Evolutionary conservation across 2,113 vertebrate species (phyloP).

Genomic region (Anarrhichthys ocellatus): DNA sequence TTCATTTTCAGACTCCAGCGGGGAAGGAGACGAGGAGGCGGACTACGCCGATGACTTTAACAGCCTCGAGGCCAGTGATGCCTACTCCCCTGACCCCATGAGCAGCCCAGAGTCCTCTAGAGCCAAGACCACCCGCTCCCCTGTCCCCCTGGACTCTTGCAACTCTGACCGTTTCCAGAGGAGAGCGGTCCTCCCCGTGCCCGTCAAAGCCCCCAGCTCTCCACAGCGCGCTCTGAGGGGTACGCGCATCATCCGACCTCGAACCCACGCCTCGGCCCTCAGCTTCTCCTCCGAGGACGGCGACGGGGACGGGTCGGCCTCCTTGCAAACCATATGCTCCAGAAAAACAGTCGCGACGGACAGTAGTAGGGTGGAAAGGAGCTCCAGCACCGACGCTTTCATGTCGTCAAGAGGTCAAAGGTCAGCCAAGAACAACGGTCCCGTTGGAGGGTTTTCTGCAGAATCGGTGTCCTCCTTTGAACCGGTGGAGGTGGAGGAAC

Average conservation of each 20-base stretch:
- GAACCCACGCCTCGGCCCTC: conserved; percentile 59
- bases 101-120: conserved; percentile 75
- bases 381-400: conserved; percentile 37
- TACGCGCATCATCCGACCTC: conserved; percentile 63
- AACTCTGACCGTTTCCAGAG: conserved; percentile 53
- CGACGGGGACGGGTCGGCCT: conserved; percentile 34
- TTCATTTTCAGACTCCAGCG: conserved; percentile 78
- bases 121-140: conserved; percentile 53
- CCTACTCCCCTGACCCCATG: conserved; percentile 61
- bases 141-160: conserved; percentile 15
- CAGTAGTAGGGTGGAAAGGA: conserved; percentile 23
- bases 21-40: conserved; percentile 73
- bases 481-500: conserved; percentile 68
- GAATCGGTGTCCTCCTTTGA: conserved; percentile 71
- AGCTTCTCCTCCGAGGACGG: conserved; percentile 74
- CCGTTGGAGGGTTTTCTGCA: conserved; percentile 66
- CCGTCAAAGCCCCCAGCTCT: conserved; percentile 82
- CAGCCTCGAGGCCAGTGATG: conserved; percentile 76
- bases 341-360: conserved; percentile 18
- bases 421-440: conserved; percentile 67
- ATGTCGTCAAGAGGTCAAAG: conserved; percentile 40
- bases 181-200: conserved; percentile 74
- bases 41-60: conserved; percentile 88
- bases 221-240: conserved; percentile 81
- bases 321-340: conserved; percentile 31